phyloP scores from a whole-genome alignment of 2,888 invertebrate genomes.

The Adela reaumurella region DNA sequence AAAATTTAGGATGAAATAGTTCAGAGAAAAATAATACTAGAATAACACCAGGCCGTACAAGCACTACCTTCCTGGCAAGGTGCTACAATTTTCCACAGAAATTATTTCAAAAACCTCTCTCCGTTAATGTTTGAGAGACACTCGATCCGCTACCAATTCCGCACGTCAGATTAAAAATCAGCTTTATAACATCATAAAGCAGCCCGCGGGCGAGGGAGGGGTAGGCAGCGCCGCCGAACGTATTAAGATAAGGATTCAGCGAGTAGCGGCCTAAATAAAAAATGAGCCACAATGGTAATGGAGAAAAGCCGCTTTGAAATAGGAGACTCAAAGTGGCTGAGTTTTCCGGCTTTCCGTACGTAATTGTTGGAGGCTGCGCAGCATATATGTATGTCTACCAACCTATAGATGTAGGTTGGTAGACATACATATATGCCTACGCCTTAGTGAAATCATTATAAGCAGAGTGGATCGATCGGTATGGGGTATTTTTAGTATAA shows the following conservation, averaged over 20 bases:
- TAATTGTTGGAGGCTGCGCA: background rate
- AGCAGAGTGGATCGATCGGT: no score
- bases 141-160: constrained; percentile 20
- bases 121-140: background rate
- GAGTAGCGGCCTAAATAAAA: constrained; percentile 43
- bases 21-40: no score
- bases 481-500: no score
- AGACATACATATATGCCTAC: no score
- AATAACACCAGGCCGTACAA: no score
- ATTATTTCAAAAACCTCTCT: no score
- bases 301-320: constrained; percentile 41
- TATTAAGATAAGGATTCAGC: constrained; percentile 43
- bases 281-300: constrained; percentile 56
- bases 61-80: no score
- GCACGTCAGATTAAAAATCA: constrained; percentile 53
- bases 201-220: constrained; percentile 11
- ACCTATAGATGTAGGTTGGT: no score
- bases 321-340: background rate
- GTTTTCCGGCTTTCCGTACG: background rate
- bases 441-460: no score
- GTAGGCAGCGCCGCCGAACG: constrained; percentile 9
- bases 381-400: no score
- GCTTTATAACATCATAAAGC: constrained; percentile 55
- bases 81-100: no score
- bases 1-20: no score